Conservation (phyloP, 2,797 vertebrate species). For the Tragelaphus eurycerus region DNA sequence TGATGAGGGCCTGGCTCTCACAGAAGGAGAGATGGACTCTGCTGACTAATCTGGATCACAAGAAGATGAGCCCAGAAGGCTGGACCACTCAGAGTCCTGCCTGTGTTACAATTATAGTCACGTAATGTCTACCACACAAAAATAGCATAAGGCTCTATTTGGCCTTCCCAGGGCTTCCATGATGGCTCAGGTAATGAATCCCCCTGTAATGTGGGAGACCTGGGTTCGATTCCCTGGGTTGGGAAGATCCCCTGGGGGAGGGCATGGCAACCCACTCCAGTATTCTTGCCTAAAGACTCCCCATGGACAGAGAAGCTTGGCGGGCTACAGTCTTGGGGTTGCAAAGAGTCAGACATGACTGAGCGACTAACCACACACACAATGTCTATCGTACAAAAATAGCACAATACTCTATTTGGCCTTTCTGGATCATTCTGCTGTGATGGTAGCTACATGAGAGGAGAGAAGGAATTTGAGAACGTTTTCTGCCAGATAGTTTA, state of each 20-base stretch:
- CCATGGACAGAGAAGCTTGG: neutral
- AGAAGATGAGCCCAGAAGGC: neutral
- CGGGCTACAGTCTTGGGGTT: neutral
- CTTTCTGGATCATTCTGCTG: constrained; percentile 18
- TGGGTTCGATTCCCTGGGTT: neutral
- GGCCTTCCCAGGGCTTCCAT: neutral
- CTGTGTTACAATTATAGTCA: neutral
- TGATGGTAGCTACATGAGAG: neutral
- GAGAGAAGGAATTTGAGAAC: neutral
- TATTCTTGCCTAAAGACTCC: neutral
- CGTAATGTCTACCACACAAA: neutral
- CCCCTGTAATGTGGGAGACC: neutral
- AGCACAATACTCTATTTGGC: neutral
- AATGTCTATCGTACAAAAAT: neutral
- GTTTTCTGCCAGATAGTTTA: neutral
- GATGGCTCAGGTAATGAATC: neutral
- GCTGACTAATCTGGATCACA: neutral
- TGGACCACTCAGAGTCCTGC: neutral
- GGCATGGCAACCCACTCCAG: neutral
- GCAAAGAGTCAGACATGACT: neutral
- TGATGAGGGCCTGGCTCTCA: neutral
- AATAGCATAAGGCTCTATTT: neutral
- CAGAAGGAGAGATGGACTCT: neutral
- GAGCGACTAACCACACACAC: neutral
- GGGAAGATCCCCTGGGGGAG: neutral